Evolutionary conservation across 1,140 invertebrate genomes (phyloP).

Genomic region (Lycorma delicatula): DNA sequence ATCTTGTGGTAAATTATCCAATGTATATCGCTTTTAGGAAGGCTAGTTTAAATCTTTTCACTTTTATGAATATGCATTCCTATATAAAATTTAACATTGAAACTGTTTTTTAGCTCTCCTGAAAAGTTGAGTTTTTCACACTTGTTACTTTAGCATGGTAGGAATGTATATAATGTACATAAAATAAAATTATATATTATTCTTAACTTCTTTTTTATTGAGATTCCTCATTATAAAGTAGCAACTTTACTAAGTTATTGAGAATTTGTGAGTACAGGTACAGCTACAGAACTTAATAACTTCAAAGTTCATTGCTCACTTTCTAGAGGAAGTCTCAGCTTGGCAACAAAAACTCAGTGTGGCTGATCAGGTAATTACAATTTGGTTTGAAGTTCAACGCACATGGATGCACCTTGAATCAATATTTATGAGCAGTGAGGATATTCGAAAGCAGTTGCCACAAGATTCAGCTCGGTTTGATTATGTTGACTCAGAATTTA

Average conservation of each 20-base stretch:
- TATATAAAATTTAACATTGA: no score
- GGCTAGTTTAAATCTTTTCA: no score
- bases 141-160: no score
- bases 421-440: slow-evolving; percentile 96
- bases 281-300: slow-evolving; percentile 91
- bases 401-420: slow-evolving; percentile 96
- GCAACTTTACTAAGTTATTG: background rate
- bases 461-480: slow-evolving; percentile 89
- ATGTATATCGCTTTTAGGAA: no score
- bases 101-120: no score
- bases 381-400: slow-evolving; percentile 94
- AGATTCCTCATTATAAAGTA: background rate
- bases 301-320: slow-evolving; percentile 94
- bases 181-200: no score
- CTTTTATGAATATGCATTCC: no score
- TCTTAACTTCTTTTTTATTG: slow-evolving; percentile 15
- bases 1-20: no score
- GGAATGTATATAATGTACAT: no score
- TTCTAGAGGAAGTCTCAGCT: slow-evolving; percentile 83
- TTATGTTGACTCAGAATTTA: slow-evolving; percentile 83
- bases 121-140: no score
- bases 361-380: slow-evolving; percentile 84
- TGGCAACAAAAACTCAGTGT: slow-evolving; percentile 92
- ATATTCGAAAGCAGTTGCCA: slow-evolving; percentile 89
- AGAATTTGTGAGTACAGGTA: slow-evolving; percentile 49